These are phyloP conservation scores for Myiagra hebetior DNA, from an alignment of 2,113 vertebrate genomes.

Conservation along the genomic window DNA sequence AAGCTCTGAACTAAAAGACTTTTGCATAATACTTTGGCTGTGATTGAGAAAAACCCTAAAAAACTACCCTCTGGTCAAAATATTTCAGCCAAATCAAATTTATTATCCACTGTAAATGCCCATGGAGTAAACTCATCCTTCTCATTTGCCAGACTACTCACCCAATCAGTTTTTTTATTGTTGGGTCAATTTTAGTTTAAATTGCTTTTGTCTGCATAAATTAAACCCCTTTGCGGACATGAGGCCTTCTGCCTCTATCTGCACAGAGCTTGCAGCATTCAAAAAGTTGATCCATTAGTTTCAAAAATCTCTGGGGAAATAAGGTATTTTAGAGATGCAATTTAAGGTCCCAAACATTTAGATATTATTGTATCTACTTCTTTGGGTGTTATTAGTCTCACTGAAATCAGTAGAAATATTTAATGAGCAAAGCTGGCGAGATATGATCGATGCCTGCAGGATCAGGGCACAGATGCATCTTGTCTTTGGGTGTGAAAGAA, in stretches of 20 bases:
- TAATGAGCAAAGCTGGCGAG: background rate
- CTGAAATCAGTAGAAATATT: background rate
- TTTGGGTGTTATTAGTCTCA: background rate
- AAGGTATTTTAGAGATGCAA: background rate
- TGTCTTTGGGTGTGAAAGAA: background rate
- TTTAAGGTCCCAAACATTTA: background rate
- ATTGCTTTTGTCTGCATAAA: constrained; percentile 47
- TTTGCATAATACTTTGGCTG: background rate
- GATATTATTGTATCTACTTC: fast-evolving
- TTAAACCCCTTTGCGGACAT: background rate
- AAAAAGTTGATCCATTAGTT: background rate
- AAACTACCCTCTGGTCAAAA: background rate
- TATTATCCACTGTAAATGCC: constrained; percentile 23
- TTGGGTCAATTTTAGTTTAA: constrained; percentile 42
- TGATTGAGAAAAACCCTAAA: background rate
- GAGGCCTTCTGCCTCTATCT: background rate
- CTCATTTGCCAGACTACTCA: constrained; percentile 47
- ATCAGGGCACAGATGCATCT: background rate
- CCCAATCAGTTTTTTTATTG: constrained; percentile 13
- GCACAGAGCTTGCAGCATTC: background rate
- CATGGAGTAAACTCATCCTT: constrained; percentile 23
- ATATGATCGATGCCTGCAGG: background rate
- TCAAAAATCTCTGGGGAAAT: background rate
- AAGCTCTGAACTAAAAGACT: background rate
- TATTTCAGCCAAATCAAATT: constrained; percentile 18